Evolutionary conservation across 2,888 invertebrate species (phyloP).

Genomic region (Dolichopus griseipennis): DNA sequence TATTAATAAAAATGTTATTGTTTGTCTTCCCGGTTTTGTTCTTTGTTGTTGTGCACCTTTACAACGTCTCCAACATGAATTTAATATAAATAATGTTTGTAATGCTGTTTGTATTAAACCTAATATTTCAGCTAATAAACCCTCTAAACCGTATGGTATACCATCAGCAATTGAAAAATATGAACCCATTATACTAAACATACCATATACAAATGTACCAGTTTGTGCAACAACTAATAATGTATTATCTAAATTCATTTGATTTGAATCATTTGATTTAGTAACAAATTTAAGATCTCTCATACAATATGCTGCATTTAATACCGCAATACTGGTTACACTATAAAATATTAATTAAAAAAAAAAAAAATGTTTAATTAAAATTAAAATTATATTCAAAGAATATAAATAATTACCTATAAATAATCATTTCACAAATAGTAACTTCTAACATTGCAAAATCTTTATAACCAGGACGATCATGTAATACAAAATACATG

Average conservation of each 20-base stretch:
- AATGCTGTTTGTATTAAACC: slow-evolving; percentile 68
- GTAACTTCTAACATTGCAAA: slow-evolving; percentile 67
- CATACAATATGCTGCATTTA: slow-evolving; percentile 56
- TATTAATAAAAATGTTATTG: slow-evolving; percentile 74
- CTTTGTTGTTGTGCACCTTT: slow-evolving; percentile 59
- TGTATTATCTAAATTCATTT: slow-evolving; percentile 59
- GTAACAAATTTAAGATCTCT: slow-evolving; percentile 53
- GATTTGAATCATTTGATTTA: slow-evolving; percentile 42
- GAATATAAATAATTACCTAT: slow-evolving; percentile 34
- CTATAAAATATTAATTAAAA: not conserved
- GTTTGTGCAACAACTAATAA: slow-evolving; percentile 78
- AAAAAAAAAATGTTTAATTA: not conserved
- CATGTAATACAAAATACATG: slow-evolving; percentile 78
- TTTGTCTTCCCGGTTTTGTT: slow-evolving; percentile 72
- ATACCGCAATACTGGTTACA: not conserved
- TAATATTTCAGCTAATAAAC: slow-evolving; percentile 63
- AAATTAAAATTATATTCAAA: too few species aligned
- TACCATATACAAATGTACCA: slow-evolving; percentile 79
- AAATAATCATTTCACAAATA: slow-evolving; percentile 64
- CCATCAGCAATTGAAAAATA: slow-evolving; percentile 41
- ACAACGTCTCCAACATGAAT: slow-evolving; percentile 66
- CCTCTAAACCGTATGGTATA: slow-evolving; percentile 48
- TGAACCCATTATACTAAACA: slow-evolving; percentile 70
- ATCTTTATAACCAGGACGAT: slow-evolving; percentile 51
- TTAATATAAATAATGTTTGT: slow-evolving; percentile 70